Conservation (phyloP, 2,113 vertebrate species). For the Thinocorus orbignyianus region DNA sequence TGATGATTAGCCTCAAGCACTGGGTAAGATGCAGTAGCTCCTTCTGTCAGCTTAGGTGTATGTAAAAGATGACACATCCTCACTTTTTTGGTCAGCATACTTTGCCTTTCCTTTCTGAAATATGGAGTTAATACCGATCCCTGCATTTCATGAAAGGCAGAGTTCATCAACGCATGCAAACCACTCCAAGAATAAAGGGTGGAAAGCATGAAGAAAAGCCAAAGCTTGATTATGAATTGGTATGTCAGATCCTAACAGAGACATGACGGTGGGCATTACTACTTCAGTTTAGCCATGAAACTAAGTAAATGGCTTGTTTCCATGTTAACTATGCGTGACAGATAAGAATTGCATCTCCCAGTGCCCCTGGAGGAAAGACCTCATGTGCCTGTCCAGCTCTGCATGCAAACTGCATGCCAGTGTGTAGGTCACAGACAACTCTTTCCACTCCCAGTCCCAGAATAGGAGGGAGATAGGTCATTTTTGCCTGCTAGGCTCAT, state of each 20-base stretch:
- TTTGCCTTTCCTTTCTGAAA: not conserved
- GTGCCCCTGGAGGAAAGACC: not conserved
- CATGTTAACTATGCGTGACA: not conserved
- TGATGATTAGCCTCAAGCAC: rapidly evolving
- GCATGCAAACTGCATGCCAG: not conserved
- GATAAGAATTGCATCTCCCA: not conserved
- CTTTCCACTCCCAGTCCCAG: not conserved
- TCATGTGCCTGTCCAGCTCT: not conserved
- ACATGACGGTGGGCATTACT: not conserved
- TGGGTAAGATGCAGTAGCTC: not conserved
- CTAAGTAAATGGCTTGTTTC: not conserved
- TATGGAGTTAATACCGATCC: not conserved
- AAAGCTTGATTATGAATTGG: not conserved
- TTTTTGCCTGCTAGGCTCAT: constrained; percentile 4
- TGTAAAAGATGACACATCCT: not conserved
- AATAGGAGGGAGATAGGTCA: not conserved
- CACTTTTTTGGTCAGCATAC: not conserved
- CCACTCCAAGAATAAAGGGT: not conserved
- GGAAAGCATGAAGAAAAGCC: not conserved
- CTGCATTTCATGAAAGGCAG: not conserved
- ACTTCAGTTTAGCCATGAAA: not conserved
- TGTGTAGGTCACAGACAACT: not conserved
- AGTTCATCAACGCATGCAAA: not conserved
- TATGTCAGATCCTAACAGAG: not conserved
- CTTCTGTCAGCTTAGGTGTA: not conserved